Evolutionary conservation across 2,113 vertebrate genomes (phyloP), one percentile per base, ranked within the genome.

Genomic region (Antennarius striatus): DNA sequence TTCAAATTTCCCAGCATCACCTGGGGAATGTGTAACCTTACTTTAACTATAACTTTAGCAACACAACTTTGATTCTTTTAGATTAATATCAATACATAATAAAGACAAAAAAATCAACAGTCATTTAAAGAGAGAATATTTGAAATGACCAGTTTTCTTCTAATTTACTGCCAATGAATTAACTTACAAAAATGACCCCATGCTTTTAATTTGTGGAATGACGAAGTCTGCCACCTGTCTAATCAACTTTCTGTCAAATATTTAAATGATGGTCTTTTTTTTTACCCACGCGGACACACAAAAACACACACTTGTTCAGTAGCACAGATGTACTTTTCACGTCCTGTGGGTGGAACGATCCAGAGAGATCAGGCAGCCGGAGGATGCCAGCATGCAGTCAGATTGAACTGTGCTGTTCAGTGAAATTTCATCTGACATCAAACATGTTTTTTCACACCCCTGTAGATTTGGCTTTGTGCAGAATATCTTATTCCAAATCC

Each of bases 301-400:
- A 1, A 77, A 10, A 13, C 43, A 43, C 73, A 81, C 75, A 51
- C 56, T 51, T 16, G 40, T 71, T 49, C 59, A 47, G 61, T 5
- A 40, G 67, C 73, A 70, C 70, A 71, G 73, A 85, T 73, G 78
- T 71, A 64, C 77, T 74, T 69, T 79, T 42, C 75, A 72, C 72
- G 77, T 86, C 68, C 77, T 85, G 82, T 85, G 82, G 80, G 82
- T 66, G 73, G 84, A 85, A 80, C 16, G 17, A 81, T 79, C 70
- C 56, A n/a, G 28, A 64, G 66, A 68, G 72, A 81, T 79, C 80
- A 68, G 71, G 30, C 78, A 84, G 81, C 68, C 75, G 77, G 71
- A 73, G 73, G 83, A 86, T 30, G 75, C 70, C 83, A 78, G 77
- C 62, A 72, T 80, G 81, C 57, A 47, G 82, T 82, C 83, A 84